These are phyloP conservation scores for Hylaeus anthracinus DNA, from an alignment of 1,140 invertebrate species.

Conservation along the genomic window DNA sequence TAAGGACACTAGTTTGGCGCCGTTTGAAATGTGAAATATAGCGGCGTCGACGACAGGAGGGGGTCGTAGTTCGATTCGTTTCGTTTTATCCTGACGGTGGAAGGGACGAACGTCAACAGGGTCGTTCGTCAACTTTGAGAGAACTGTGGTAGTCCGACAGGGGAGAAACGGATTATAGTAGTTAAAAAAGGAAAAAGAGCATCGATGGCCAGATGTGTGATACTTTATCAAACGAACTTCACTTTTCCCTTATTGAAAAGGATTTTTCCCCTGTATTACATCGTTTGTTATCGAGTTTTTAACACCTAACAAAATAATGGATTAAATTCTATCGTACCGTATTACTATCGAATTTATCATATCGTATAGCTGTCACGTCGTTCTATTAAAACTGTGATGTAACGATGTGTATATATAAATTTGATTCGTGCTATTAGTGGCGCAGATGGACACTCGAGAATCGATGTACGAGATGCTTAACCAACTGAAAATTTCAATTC, in stretches of 20 bases:
- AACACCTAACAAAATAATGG: neutral
- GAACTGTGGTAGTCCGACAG: conserved; percentile 47
- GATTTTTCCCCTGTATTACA: conserved; percentile 42
- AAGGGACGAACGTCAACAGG: conserved; percentile 75
- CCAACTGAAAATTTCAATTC: conserved; percentile 1
- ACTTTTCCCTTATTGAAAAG: conserved; percentile 32
- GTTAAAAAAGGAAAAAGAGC: conserved; percentile 53
- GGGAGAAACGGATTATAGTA: conserved; percentile 62
- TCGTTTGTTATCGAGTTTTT: conserved; percentile 25
- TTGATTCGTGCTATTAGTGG: neutral
- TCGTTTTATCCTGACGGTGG: conserved; percentile 70
- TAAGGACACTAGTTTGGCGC: conserved; percentile 40
- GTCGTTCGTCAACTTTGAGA: conserved; percentile 73
- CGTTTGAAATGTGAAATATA: conserved; percentile 76
- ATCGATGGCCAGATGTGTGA: conserved; percentile 46
- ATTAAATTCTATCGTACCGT: neutral
- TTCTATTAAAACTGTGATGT: neutral
- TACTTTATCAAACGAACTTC: conserved; percentile 52
- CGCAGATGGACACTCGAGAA: neutral
- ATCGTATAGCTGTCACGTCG: no score
- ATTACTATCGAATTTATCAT: no score
- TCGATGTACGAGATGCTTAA: neutral
- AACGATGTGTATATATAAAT: neutral
- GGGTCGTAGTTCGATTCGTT: conserved; percentile 52
- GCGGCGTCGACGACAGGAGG: conserved; percentile 48